phyloP scores from a whole-genome alignment of 1,140 invertebrate genomes.

The Drosophila baimaii region DNA sequence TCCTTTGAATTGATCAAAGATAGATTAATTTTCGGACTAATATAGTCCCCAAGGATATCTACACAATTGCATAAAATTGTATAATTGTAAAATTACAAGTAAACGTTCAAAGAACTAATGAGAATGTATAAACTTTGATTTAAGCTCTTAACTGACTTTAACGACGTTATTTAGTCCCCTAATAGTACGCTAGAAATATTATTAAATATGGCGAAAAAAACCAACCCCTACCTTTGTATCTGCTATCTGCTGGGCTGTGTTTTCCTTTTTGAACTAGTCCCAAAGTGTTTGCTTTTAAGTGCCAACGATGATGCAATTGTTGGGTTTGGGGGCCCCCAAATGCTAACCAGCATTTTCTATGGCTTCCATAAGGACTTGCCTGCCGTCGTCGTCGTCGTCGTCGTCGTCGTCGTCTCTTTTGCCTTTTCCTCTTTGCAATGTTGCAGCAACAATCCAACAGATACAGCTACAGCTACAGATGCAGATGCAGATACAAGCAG shows the following conservation, averaged over 20 bases:
- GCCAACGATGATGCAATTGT: conserved; percentile 49
- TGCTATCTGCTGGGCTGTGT: conserved; percentile 1
- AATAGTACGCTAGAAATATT: too few relatives aligned
- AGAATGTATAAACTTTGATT: too few relatives aligned
- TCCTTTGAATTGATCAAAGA: background rate
- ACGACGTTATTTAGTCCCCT: background rate
- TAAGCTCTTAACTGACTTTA: background rate
- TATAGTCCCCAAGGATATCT: background rate
- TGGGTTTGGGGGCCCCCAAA: conserved; percentile 12
- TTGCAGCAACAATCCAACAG: conserved; percentile 53
- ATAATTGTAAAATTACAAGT: background rate
- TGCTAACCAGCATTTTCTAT: conserved; percentile 32
- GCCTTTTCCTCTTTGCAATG: conserved; percentile 37
- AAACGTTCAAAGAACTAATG: background rate
- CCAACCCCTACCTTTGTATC: too few relatives aligned
- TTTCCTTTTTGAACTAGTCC: conserved; percentile 6
- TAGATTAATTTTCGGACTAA: background rate
- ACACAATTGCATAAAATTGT: too few relatives aligned
- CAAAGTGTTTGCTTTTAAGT: conserved; percentile 17
- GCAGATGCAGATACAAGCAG: conserved; percentile 18
- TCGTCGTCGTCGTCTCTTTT: conserved; percentile 3
- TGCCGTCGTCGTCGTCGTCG: background rate
- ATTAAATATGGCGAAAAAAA: too few relatives aligned
- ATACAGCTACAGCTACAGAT: conserved; percentile 19
- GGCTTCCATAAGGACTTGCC: conserved; percentile 49